phyloP scores from a whole-genome alignment of 2,113 vertebrate species.

The Heterotilapia buettikoferi region DNA sequence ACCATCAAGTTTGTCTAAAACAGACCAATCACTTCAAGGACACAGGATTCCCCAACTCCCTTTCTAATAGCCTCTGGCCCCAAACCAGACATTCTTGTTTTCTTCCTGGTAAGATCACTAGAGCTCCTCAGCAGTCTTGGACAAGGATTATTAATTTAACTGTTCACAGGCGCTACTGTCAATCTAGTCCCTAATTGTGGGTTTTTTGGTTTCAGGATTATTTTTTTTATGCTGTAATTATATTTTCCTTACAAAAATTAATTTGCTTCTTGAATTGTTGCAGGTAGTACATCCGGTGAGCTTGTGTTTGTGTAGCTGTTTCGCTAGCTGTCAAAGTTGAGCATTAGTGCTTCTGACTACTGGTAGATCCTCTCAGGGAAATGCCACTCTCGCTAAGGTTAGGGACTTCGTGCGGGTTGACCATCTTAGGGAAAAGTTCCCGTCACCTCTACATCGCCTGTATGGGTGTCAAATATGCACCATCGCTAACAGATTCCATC shows the following conservation, averaged over 20 bases:
- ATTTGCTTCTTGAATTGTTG: not conserved
- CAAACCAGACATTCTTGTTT: not conserved
- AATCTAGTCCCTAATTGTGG: not conserved
- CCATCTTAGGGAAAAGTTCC: not conserved
- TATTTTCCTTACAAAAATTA: not conserved
- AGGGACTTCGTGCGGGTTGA: rapidly evolving
- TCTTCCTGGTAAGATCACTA: not conserved
- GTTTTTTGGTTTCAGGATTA: not conserved
- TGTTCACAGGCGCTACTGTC: not conserved
- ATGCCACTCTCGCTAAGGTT: rapidly evolving
- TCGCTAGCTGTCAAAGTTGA: not conserved
- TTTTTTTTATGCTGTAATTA: not conserved
- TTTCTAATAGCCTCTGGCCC: not conserved
- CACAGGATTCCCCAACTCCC: not conserved
- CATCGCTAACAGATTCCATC: not conserved
- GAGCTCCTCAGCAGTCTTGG: not conserved
- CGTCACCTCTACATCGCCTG: not conserved
- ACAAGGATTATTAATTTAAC: not conserved
- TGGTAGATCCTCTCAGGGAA: not conserved
- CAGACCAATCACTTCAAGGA: not conserved
- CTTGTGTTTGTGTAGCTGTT: not conserved
- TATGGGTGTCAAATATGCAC: not conserved
- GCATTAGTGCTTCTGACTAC: not conserved
- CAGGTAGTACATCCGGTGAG: not conserved
- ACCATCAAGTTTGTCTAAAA: not conserved